A percentile compares a stretch with the other conserved stretches of the same genome.
These are phyloP conservation scores for Leptatherina wallacei DNA, from an alignment of 2,797 vertebrate genomes.

Conservation along the genomic window DNA sequence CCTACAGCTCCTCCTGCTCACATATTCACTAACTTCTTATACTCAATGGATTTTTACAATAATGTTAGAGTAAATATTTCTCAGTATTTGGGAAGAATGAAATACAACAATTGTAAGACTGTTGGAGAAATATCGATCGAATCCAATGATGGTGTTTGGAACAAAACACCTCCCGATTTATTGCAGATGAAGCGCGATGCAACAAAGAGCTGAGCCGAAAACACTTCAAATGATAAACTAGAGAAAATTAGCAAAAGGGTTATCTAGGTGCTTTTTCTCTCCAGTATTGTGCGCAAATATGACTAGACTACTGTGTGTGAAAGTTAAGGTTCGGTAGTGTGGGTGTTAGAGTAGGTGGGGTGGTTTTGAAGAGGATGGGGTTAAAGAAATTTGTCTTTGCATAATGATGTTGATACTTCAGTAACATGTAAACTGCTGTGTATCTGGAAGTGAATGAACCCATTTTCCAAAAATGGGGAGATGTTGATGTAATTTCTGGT, in stretches of 20 bases:
- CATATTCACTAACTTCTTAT: background rate
- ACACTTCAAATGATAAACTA: background rate
- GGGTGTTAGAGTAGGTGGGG: conserved; percentile 10
- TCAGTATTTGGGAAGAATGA: background rate
- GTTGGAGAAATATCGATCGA: background rate
- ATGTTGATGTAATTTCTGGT: background rate
- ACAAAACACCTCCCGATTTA: background rate
- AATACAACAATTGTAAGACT: background rate
- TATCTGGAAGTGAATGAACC: background rate
- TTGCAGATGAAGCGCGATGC: background rate
- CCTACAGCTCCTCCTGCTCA: background rate
- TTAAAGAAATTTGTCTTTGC: background rate
- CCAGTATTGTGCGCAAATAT: background rate
- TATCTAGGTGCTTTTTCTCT: conserved; percentile 14
- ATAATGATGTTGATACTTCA: background rate
- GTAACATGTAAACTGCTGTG: background rate
- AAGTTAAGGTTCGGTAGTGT: background rate
- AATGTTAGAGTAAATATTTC: background rate
- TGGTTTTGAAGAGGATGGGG: conserved; percentile 5
- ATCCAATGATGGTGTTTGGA: background rate
- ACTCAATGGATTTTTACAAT: background rate
- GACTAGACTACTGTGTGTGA: background rate
- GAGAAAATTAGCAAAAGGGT: background rate
- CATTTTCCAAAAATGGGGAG: background rate
- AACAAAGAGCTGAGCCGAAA: conserved; percentile 4